Percentiles rank a stretch among this genome's conserved stretches.
These are phyloP conservation scores for Sympetrum striolatum DNA, from an alignment of 2,888 invertebrate species.

Conservation along the genomic window DNA sequence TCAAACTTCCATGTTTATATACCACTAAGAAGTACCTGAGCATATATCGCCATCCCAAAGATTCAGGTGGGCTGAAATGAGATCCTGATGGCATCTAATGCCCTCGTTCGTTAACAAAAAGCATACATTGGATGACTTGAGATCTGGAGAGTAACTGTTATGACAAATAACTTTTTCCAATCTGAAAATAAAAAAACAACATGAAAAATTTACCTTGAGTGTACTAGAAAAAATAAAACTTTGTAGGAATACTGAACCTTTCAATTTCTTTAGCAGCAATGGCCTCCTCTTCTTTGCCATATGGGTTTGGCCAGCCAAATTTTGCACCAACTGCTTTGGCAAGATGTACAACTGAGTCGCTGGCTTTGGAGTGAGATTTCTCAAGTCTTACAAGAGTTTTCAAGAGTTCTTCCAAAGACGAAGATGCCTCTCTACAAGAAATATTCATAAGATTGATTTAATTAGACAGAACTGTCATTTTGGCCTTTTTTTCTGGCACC, in stretches of 20 bases:
- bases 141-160: not conserved
- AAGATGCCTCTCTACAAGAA: not conserved
- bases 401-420: not conserved
- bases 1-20: no score
- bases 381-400: not conserved
- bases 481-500: no score
- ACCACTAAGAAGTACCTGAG: not conserved
- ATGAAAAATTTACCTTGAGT: not conserved
- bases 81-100: not conserved
- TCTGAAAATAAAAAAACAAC: not conserved
- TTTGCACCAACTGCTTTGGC: not conserved
- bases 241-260: not conserved
- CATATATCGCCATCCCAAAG: not conserved
- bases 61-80: not conserved
- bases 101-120: not conserved
- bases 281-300: not conserved
- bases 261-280: conserved; percentile 16
- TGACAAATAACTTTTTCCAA: conserved; percentile 5
- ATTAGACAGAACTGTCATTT: not conserved
- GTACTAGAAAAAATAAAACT: not conserved
- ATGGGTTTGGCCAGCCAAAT: conserved; percentile 26
- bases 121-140: not conserved
- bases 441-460: not conserved
- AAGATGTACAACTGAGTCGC: conserved; percentile 10
- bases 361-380: conserved; percentile 4